Percentiles rank a stretch among this genome's conserved stretches.
Conservation (phyloP, 2,888 invertebrate species). For the Sipunculus nudus region DNA sequence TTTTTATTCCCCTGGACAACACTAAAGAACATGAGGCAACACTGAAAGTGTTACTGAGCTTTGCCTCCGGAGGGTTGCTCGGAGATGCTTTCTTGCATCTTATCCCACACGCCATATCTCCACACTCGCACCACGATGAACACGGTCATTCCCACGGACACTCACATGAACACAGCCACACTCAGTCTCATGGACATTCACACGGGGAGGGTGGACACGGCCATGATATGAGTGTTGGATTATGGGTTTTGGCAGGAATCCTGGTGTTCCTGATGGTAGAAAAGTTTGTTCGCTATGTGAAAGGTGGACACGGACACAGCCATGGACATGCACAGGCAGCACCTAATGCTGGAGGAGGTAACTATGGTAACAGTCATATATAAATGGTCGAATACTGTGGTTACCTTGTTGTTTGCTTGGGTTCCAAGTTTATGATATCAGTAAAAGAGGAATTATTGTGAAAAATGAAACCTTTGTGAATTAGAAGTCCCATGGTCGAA, state of each 20-base stretch:
- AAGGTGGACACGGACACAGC: constrained; percentile 76
- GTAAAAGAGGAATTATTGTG: no score
- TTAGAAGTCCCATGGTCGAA: no score
- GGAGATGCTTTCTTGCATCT: constrained; percentile 99
- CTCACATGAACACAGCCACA: constrained; percentile 70
- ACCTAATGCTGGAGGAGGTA: not conserved
- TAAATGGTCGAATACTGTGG: no score
- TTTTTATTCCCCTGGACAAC: constrained; percentile 87
- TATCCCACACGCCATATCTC: constrained; percentile 90
- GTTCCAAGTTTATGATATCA: no score
- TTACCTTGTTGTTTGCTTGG: no score
- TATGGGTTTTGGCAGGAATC: constrained; percentile 94
- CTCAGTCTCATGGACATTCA: constrained; percentile 57
- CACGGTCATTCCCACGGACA: constrained; percentile 58
- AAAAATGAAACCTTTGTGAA: no score
- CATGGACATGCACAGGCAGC: constrained; percentile 74
- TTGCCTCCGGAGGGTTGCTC: constrained; percentile 77
- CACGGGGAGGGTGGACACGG: constrained; percentile 45
- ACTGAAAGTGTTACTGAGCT: constrained; percentile 77
- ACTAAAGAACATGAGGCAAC: constrained; percentile 82
- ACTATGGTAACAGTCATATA: not conserved
- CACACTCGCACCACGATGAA: constrained; percentile 60
- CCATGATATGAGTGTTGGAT: constrained; percentile 89
- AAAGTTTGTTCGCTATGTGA: constrained; percentile 77
- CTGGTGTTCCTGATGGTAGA: constrained; percentile 92